phyloP scores from a whole-genome alignment of 2,797 vertebrate species.

The Arvicola amphibius region DNA sequence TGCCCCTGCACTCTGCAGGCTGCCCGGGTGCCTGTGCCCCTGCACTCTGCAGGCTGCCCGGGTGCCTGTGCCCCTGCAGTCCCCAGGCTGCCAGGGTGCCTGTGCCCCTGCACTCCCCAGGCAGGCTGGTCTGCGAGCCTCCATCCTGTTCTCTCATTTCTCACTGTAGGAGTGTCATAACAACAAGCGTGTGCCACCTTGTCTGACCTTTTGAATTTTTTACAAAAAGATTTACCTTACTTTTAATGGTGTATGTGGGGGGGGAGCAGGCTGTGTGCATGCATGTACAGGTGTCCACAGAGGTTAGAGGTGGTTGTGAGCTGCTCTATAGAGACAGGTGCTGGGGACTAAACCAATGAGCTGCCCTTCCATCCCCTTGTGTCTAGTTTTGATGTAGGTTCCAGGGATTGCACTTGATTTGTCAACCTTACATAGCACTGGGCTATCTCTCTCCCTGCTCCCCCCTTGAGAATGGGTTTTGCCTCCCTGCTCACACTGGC shows the following conservation, averaged over 20 bases:
- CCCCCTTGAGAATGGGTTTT: background rate
- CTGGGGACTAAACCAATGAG: background rate
- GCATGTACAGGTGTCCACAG: background rate
- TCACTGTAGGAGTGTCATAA: background rate
- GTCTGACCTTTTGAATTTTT: background rate
- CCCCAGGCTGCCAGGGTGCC: background rate
- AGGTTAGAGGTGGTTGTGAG: background rate
- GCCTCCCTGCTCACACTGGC: background rate
- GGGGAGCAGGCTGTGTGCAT: background rate
- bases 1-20: no score
- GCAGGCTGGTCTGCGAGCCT: background rate
- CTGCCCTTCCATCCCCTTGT: no score
- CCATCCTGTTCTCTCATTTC: background rate
- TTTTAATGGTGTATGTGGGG: background rate
- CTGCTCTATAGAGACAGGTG: background rate
- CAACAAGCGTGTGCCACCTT: background rate
- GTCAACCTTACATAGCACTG: background rate
- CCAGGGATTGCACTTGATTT: background rate
- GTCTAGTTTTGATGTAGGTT: background rate
- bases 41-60: background rate
- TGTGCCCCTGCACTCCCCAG: background rate
- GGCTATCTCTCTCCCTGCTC: no score
- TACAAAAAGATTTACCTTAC: no score
- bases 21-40: no score
- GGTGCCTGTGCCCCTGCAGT: no score